Percentiles rank a stretch among this genome's conserved stretches.
Evolutionary conservation across 2,797 vertebrate genomes (phyloP).

Genomic region (Strix occidentalis): DNA sequence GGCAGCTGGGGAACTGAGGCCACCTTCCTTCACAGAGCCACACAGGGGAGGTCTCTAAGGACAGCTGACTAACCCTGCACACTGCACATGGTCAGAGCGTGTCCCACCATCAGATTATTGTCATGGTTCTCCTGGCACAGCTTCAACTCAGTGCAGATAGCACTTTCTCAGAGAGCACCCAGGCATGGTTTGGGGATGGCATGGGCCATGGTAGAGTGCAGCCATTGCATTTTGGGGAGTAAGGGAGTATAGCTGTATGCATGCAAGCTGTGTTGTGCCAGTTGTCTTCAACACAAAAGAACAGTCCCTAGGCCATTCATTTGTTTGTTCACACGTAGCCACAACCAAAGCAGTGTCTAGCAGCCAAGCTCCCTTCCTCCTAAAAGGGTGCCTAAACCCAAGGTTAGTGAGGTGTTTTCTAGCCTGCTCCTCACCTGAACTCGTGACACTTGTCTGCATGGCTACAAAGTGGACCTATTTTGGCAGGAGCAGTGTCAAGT

Average conservation of each 20-base stretch:
- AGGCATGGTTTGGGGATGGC: too few relatives aligned
- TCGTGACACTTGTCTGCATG: not conserved
- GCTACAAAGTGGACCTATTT: not conserved
- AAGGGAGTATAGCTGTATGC: not conserved
- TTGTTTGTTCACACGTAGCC: not conserved
- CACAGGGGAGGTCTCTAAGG: not conserved
- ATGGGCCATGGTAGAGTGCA: not conserved
- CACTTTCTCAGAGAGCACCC: not conserved
- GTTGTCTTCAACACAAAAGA: not conserved
- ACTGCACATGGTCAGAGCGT: accelerated
- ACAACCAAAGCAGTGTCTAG: not conserved
- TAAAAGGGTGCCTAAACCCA: not conserved
- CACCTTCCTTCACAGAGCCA: not conserved
- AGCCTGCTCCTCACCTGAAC: not conserved
- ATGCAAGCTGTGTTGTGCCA: not conserved
- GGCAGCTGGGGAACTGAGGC: not conserved
- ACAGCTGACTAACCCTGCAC: not conserved
- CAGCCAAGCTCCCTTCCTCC: not conserved
- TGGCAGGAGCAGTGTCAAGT: not conserved
- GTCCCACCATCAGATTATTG: not conserved
- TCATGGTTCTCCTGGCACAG: not conserved
- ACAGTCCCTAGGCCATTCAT: not conserved
- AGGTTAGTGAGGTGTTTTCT: not conserved
- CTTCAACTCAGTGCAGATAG: not conserved
- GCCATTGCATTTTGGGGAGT: not conserved